phyloP scores from a whole-genome alignment of 2,797 vertebrate species.

The Onychomys torridus region DNA sequence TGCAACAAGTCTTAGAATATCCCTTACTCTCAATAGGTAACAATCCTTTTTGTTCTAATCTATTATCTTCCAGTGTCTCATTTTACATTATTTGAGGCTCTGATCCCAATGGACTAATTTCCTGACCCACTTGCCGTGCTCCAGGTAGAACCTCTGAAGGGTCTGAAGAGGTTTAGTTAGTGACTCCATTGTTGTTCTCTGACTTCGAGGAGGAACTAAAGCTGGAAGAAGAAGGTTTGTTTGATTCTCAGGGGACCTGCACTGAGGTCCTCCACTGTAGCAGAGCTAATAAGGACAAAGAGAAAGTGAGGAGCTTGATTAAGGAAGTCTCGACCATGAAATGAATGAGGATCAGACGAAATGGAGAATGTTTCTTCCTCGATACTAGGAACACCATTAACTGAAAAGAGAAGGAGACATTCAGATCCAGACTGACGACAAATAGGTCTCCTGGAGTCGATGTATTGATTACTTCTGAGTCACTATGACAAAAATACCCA shows the following conservation, averaged over 20 bases:
- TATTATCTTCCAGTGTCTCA: neutral
- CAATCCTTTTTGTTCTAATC: neutral
- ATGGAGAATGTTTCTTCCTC: neutral
- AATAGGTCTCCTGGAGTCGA: neutral
- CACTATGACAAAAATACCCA: neutral
- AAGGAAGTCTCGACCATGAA: neutral
- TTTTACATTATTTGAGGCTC: slow-evolving; percentile 22
- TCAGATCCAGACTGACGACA: neutral
- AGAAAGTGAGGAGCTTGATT: neutral
- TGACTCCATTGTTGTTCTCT: neutral
- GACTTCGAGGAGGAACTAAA: neutral
- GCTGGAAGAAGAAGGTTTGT: neutral
- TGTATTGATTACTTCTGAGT: neutral
- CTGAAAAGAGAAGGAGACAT: neutral
- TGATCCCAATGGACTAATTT: neutral
- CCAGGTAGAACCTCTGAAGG: neutral
- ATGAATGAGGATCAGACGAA: neutral
- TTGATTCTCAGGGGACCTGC: neutral
- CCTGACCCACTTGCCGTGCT: neutral
- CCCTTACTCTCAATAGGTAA: neutral
- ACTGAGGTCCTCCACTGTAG: neutral
- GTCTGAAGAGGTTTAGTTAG: neutral
- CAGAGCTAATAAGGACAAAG: neutral
- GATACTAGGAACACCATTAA: neutral
- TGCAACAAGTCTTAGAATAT: slow-evolving; percentile 7